These are phyloP conservation scores for Psylliodes chrysocephalus DNA, from an alignment of 2,888 invertebrate genomes.

Conservation along the genomic window DNA sequence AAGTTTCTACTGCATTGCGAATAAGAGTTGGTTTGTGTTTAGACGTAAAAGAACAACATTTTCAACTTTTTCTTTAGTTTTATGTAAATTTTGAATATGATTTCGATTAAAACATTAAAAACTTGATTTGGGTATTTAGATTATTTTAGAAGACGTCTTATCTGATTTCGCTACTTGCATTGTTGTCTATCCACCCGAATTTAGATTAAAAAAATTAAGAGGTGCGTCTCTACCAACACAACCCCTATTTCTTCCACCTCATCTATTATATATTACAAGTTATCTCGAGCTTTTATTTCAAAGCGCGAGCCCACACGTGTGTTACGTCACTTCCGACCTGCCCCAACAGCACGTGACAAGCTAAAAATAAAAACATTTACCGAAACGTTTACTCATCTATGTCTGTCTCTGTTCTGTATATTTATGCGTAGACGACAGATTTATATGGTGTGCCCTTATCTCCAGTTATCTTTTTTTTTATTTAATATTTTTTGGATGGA, in stretches of 20 bases:
- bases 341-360: constrained; percentile 52
- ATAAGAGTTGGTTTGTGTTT: too few relatives aligned
- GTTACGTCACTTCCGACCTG: constrained; percentile 61
- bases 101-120: too few relatives aligned
- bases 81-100: too few relatives aligned
- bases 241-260: neutral
- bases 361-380: constrained; percentile 27
- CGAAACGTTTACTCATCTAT: constrained; percentile 3
- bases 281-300: constrained; percentile 35
- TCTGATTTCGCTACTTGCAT: too few relatives aligned
- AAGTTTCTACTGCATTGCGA: too few relatives aligned
- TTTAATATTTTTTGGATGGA: neutral
- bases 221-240: neutral
- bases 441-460: constrained; percentile 36
- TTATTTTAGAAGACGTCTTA: too few relatives aligned
- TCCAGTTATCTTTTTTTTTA: constrained; percentile 28
- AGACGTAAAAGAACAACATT: too few relatives aligned
- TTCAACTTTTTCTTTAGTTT: too few relatives aligned
- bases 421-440: constrained; percentile 34
- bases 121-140: too few relatives aligned
- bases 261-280: neutral
- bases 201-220: neutral
- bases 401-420: constrained; percentile 6
- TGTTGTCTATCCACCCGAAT: neutral
- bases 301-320: constrained; percentile 43